Conservation (phyloP, 1,140 invertebrate genomes). For the Lepidurus packardi region DNA sequence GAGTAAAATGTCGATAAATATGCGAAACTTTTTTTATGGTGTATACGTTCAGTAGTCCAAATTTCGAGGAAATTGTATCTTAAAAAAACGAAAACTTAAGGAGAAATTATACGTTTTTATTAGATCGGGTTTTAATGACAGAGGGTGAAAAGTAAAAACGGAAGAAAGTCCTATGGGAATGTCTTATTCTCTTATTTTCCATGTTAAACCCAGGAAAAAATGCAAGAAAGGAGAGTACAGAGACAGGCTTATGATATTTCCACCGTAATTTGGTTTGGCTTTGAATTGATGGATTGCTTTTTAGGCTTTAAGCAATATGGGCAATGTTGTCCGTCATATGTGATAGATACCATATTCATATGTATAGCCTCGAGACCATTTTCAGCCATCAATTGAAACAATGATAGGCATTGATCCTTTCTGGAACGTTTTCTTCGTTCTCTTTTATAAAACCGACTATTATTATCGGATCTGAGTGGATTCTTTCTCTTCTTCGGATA, state of each 20-base stretch:
- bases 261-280: too few relatives aligned
- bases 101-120: neutral
- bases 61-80: too few relatives aligned
- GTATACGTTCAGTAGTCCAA: too few relatives aligned
- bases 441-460: neutral
- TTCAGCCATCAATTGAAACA: neutral
- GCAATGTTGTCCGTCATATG: neutral
- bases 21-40: neutral
- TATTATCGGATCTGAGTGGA: neutral
- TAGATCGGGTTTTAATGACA: constrained; percentile 18
- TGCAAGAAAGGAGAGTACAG: too few relatives aligned
- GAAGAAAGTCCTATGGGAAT: too few relatives aligned
- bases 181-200: too few relatives aligned
- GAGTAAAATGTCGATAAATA: neutral
- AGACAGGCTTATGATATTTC: too few relatives aligned
- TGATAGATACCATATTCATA: neutral
- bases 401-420: neutral
- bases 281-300: neutral
- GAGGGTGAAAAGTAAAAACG: neutral
- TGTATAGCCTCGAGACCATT: neutral
- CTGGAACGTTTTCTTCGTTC: neutral
- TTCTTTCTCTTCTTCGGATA: neutral
- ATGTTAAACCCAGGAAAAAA: too few relatives aligned
- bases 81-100: neutral
- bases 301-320: neutral